Conservation (phyloP, 64 coral and sea anemone species). For the Montipora cactus region DNA sequence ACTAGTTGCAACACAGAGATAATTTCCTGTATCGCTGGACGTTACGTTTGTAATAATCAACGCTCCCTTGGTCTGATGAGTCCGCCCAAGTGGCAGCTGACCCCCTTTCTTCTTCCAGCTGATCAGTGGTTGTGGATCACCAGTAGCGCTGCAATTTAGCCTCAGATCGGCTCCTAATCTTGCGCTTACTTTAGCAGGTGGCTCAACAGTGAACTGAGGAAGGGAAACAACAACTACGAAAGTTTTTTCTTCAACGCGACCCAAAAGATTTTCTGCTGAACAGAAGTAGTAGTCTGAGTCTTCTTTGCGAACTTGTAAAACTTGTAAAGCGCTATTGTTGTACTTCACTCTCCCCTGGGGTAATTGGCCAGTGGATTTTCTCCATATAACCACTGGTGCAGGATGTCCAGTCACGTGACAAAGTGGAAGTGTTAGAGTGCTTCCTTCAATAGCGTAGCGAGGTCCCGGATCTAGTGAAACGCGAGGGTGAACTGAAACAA, state of each 20-base stretch:
- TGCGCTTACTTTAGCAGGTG: background rate
- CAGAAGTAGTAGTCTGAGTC: conserved; percentile 58
- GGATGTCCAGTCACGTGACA: conserved; percentile 70
- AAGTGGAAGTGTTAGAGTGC: conserved; percentile 12
- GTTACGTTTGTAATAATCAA: conserved; percentile 11
- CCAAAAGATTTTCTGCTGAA: conserved; percentile 32
- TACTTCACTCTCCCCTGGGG: background rate
- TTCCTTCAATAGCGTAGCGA: background rate
- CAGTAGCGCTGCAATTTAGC: too few species aligned
- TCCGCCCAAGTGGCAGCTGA: background rate
- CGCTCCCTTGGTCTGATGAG: background rate
- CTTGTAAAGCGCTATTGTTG: background rate
- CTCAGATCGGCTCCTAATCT: background rate
- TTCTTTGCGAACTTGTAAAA: background rate
- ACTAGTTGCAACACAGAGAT: conserved; percentile 19
- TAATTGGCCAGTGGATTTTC: conserved; percentile 27
- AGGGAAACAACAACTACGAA: background rate
- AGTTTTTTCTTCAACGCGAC: background rate
- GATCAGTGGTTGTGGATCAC: too few species aligned
- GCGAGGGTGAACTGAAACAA: conserved; percentile 7
- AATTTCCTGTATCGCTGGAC: conserved; percentile 21
- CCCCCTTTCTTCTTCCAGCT: too few species aligned
- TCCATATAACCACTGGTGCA: conserved; percentile 57
- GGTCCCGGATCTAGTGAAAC: conserved; percentile 37
- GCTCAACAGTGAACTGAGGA: conserved; percentile 13